Conservation (phyloP, 1,140 invertebrate species). For the Episyrphus balteatus region DNA sequence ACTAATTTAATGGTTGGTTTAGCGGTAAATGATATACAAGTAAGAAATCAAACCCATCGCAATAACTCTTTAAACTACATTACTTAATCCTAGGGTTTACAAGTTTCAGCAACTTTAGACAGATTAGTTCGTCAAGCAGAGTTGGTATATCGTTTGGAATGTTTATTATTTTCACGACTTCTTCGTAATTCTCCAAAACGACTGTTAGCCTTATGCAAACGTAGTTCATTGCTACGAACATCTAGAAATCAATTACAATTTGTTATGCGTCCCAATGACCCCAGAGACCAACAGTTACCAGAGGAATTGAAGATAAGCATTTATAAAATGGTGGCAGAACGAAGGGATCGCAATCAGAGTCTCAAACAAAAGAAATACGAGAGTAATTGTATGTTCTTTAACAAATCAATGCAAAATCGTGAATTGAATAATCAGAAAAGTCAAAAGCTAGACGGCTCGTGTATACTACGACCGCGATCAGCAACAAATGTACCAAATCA, state of each 20-base stretch:
- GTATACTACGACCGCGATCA: slow-evolving; percentile 25
- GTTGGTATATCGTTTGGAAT: slow-evolving; percentile 65
- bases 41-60: slow-evolving; percentile 14
- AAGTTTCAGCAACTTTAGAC: slow-evolving; percentile 67
- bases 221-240: slow-evolving; percentile 56
- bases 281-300: slow-evolving; percentile 62
- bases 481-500: slow-evolving; percentile 32
- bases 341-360: slow-evolving; percentile 45
- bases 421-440: background rate
- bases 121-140: slow-evolving; percentile 68
- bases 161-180: slow-evolving; percentile 65
- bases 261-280: slow-evolving; percentile 66
- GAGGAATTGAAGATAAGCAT: slow-evolving; percentile 58
- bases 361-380: slow-evolving; percentile 39
- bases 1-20: slow-evolving; percentile 77
- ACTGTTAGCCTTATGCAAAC: slow-evolving; percentile 51
- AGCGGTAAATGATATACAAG: slow-evolving; percentile 68
- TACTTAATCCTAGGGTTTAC: slow-evolving; percentile 46
- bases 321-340: slow-evolving; percentile 57
- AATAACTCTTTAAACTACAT: slow-evolving; percentile 7
- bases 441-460: background rate
- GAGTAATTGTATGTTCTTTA: slow-evolving; percentile 35
- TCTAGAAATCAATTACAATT: slow-evolving; percentile 58
- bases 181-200: slow-evolving; percentile 52
- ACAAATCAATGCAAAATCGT: background rate